These are phyloP conservation scores for Priocnemis perturbator DNA, from an alignment of 2,888 invertebrate genomes.

Conservation along the genomic window DNA sequence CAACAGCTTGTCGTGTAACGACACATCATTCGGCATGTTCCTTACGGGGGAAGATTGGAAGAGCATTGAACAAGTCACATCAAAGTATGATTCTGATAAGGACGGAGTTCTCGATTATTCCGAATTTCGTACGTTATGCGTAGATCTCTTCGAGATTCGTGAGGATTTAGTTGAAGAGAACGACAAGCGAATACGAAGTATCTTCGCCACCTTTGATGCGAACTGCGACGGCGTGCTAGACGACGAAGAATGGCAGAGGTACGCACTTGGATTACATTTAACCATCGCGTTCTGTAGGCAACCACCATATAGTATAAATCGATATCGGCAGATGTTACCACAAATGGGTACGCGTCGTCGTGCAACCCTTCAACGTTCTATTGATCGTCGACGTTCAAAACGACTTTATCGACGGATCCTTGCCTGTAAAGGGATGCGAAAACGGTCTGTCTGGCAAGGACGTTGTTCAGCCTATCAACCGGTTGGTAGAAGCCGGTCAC, in stretches of 20 bases:
- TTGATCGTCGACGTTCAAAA: constrained; percentile 98
- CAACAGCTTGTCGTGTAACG: no score
- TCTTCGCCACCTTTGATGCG: constrained; percentile 1
- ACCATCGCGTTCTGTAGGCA: background rate
- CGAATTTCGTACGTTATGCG: background rate
- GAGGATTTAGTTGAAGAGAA: constrained; percentile 21
- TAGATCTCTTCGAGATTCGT: background rate
- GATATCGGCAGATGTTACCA: constrained; percentile 83
- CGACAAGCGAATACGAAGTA: background rate
- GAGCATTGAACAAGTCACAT: background rate
- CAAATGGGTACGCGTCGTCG: constrained; percentile 86
- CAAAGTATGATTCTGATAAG: background rate
- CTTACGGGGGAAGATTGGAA: no score
- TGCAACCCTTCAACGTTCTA: constrained; percentile 87
- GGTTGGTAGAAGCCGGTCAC: constrained; percentile 83
- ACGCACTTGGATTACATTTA: no score
- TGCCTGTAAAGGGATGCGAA: constrained; percentile 92
- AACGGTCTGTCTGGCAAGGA: constrained; percentile 91
- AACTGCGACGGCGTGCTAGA: background rate
- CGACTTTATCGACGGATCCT: constrained; percentile 95
- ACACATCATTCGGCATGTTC: no score
- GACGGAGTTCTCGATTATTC: background rate
- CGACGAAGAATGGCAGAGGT: constrained; percentile 2
- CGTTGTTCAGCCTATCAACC: constrained; percentile 92
- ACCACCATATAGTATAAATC: background rate